These are phyloP conservation scores for Crypturellus tataupa DNA, from an alignment of 2,797 vertebrate species.

Conservation along the genomic window DNA sequence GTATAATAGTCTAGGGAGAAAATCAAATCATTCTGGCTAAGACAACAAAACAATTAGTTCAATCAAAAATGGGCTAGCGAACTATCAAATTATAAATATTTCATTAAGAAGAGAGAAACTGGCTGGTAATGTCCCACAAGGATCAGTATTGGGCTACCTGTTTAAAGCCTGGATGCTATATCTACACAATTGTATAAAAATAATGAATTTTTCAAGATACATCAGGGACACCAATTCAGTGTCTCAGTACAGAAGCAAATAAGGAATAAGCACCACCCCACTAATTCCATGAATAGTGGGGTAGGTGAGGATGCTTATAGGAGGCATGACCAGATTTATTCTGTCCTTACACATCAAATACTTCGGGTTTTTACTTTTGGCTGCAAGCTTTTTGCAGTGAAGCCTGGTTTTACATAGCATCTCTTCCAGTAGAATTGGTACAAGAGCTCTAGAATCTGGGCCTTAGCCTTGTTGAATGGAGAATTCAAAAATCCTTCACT, in stretches of 20 bases:
- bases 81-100: neutral
- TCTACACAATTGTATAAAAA: neutral
- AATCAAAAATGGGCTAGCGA: neutral
- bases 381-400: neutral
- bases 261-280: neutral
- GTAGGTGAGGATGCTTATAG: neutral
- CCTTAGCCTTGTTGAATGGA: neutral
- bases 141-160: neutral
- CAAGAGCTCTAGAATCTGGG: neutral
- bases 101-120: neutral
- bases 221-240: accelerated
- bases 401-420: neutral
- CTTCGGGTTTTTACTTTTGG: neutral
- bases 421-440: neutral
- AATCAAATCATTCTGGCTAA: conserved; percentile 14
- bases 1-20: neutral
- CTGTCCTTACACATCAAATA: neutral
- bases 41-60: neutral
- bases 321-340: neutral
- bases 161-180: neutral
- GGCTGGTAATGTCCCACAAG: neutral
- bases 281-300: neutral
- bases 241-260: neutral
- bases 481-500: neutral
- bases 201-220: neutral